These are phyloP conservation scores for Ceraclea dissimilis DNA, from an alignment of 2,888 invertebrate species.

Conservation along the genomic window DNA sequence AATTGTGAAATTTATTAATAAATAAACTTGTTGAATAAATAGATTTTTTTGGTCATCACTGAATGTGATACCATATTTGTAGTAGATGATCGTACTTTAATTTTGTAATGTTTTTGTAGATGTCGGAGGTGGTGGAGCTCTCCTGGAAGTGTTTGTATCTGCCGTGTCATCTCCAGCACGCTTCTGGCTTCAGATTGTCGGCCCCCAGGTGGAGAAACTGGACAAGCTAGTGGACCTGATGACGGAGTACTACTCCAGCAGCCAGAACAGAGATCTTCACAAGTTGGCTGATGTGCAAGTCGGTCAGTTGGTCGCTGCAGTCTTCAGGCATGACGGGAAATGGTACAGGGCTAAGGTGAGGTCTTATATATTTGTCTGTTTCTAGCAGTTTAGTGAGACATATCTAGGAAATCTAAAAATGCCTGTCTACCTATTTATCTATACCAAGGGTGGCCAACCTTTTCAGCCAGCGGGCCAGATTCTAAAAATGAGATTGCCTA, in stretches of 20 bases:
- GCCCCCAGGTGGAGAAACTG: slow-evolving; percentile 64
- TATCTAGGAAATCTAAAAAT: too few relatives aligned
- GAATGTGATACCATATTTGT: too few relatives aligned
- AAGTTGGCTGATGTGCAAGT: slow-evolving; percentile 43
- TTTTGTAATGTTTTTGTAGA: background rate
- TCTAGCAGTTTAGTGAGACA: too few relatives aligned
- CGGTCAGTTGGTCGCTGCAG: slow-evolving; percentile 80
- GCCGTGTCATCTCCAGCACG: slow-evolving; percentile 70
- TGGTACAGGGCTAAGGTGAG: slow-evolving; percentile 59
- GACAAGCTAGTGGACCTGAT: slow-evolving; percentile 74
- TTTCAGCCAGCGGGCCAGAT: too few relatives aligned
- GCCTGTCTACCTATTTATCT: too few relatives aligned
- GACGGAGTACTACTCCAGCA: slow-evolving; percentile 69
- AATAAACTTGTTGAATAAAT: too few relatives aligned
- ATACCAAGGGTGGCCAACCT: too few relatives aligned
- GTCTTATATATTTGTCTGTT: too few relatives aligned
- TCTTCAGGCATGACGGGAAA: slow-evolving; percentile 71
- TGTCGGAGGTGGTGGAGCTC: slow-evolving; percentile 40
- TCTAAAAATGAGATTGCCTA: too few relatives aligned
- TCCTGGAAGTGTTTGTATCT: slow-evolving; percentile 79
- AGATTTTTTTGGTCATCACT: too few relatives aligned
- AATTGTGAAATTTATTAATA: too few relatives aligned
- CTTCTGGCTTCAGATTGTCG: slow-evolving; percentile 84
- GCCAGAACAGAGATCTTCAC: slow-evolving; percentile 57
- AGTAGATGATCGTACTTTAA: too few relatives aligned